Percentiles rank a stretch among this genome's conserved stretches.
Conservation (phyloP, 2,113 vertebrate species). For the Grammomys surdaster region DNA sequence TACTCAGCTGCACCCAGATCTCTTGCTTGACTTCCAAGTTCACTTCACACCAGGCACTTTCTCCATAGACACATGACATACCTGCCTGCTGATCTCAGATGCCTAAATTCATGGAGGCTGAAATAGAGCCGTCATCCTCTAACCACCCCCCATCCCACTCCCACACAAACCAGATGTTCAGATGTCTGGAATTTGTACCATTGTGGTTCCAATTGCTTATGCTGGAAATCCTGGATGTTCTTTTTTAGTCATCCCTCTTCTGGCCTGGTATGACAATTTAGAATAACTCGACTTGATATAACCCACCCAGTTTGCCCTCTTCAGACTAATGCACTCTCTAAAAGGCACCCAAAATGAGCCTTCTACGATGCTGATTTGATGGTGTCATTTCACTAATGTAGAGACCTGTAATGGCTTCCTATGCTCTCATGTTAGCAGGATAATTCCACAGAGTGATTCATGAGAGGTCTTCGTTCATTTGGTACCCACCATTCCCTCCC, state of each 20-base stretch:
- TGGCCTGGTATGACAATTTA: not conserved
- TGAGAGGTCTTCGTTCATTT: not conserved
- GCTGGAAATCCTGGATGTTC: not conserved
- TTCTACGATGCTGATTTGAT: constrained; percentile 23
- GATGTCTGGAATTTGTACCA: not conserved
- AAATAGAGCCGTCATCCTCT: not conserved
- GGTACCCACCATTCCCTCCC: not conserved
- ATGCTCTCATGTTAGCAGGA: not conserved
- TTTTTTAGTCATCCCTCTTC: not conserved
- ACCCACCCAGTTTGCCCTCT: not conserved
- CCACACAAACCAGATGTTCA: not conserved
- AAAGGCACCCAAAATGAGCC: not conserved
- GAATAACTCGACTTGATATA: not conserved
- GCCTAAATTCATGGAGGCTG: not conserved
- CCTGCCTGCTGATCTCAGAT: not conserved
- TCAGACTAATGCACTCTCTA: constrained; percentile 30
- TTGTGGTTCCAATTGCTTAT: not conserved
- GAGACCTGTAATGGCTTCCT: constrained; percentile 42
- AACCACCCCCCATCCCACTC: fast-evolving
- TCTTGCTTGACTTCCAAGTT: not conserved
- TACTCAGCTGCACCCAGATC: not conserved
- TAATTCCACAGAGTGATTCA: not conserved
- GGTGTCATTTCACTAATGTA: not conserved
- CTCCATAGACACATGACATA: not conserved
- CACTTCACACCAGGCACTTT: not conserved